These are phyloP conservation scores for Taxidea taxus DNA, from an alignment of 2,113 vertebrate species.

Conservation along the genomic window DNA sequence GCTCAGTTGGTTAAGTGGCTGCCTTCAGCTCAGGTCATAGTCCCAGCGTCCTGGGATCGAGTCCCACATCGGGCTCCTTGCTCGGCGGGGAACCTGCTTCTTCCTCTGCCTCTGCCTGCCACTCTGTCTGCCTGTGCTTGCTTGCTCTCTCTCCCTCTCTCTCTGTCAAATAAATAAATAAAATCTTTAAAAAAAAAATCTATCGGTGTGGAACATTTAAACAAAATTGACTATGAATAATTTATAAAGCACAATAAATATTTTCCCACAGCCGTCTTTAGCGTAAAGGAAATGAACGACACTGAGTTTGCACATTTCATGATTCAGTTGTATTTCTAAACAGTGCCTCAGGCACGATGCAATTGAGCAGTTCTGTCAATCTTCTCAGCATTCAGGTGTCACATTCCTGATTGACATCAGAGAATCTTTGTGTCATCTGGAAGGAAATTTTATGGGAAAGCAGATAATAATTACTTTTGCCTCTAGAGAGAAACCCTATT, in stretches of 20 bases:
- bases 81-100: too few species aligned
- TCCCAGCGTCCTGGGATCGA: too few species aligned
- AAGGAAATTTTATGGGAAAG: slow-evolving; percentile 56
- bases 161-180: too few species aligned
- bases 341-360: background rate
- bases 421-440: slow-evolving; percentile 51
- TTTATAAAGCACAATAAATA: slow-evolving; percentile 45
- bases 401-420: slow-evolving; percentile 63
- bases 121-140: too few species aligned
- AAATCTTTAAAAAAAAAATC: too few species aligned
- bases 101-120: too few species aligned
- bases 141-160: too few species aligned
- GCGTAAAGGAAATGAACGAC: slow-evolving; percentile 24
- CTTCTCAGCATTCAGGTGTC: background rate
- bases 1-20: too few species aligned
- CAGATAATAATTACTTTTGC: slow-evolving; percentile 47
- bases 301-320: background rate
- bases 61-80: too few species aligned
- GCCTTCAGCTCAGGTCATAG: too few species aligned
- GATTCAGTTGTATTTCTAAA: slow-evolving; percentile 40
- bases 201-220: background rate
- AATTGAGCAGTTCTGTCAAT: slow-evolving; percentile 26
- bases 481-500: slow-evolving; percentile 26
- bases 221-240: slow-evolving; percentile 39
- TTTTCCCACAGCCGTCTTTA: slow-evolving; percentile 21